A percentile compares a stretch with the other conserved stretches of the same genome.
Evolutionary conservation across 2,888 invertebrate species (phyloP).

Genomic region (Halictus quadricinctus): DNA sequence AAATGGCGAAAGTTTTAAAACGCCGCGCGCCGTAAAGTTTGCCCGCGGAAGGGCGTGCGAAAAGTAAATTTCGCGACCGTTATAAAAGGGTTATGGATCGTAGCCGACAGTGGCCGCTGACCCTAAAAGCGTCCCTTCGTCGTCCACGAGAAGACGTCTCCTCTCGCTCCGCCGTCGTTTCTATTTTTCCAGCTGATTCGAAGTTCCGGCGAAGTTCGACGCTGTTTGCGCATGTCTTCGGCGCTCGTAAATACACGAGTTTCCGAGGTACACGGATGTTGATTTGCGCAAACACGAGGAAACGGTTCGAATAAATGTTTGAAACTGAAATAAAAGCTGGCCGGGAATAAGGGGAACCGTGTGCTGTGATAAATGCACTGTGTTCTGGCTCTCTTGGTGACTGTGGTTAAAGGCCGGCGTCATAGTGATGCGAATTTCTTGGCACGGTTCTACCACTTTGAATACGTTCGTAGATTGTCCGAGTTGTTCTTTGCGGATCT

Average conservation of each 20-base stretch:
- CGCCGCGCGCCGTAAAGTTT: not conserved
- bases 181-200: not conserved
- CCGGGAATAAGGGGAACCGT: not conserved
- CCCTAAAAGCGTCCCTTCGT: slow-evolving; percentile 8
- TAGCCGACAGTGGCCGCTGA: not conserved
- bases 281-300: slow-evolving; percentile 1
- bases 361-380: not conserved
- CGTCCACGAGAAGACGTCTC: not conserved
- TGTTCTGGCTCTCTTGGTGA: not conserved
- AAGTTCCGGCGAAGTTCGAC: not conserved
- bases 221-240: slow-evolving; percentile 4
- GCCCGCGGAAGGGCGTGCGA: not conserved
- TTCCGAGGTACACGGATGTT: not conserved
- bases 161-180: not conserved
- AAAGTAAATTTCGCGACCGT: slow-evolving; percentile 12
- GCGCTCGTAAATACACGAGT: slow-evolving; percentile 1
- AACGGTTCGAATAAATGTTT: slow-evolving; percentile 2
- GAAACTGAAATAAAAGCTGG: slow-evolving; percentile 9
- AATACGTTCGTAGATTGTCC: not conserved
- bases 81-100: slow-evolving; percentile 1
- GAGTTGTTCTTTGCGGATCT: not conserved
- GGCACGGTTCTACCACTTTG: not conserved
- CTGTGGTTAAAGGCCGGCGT: not conserved
- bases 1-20: not conserved
- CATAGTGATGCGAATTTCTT: not conserved